Evolutionary conservation across 2,113 vertebrate genomes (phyloP), one percentile per base, ranked within the genome.

Genomic region (Phaethornis superciliosus): DNA sequence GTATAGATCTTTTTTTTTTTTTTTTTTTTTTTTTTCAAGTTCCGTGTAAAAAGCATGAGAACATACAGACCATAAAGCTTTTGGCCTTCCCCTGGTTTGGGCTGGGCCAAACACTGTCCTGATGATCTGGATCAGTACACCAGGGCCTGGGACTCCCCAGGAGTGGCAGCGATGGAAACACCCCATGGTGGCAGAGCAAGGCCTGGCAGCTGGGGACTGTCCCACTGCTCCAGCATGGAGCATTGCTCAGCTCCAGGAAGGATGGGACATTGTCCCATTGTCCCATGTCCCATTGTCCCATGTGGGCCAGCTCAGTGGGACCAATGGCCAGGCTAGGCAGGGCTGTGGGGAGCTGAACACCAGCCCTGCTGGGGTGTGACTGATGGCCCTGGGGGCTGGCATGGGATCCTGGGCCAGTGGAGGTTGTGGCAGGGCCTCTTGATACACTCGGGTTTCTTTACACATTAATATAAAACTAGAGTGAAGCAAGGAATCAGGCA

Each of bases 231-330:
- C 15, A 15, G 8, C 12, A 10, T 1, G 0, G 17, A 32, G 7
- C 19, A 32, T 28, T 0, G 0, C 1, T 1, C 20, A 12, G 1
- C 23, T 68, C 59, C 7, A 4, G 6, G 12, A 9, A 8, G 30
- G 83, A 32, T n/a, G 54, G 59, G 52, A 26, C 44, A 32, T 46
- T 46, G 44, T 16, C 18, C 44, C 44, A 15, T 19, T 46, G 40
- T 30, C 11, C 14, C 8, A 11, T 70, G 21, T 56, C 17, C 3
- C 27, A 9, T 10, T 2, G 14, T 12, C n/a, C 30, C 0, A 0
- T 4, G 28, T 59, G 28, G 37, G 37, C 37, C 23, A 37, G n/a
- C 24, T 60, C 3, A 0, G 17, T 4, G 5, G 14, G 60, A 4
- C 19, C 33, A 8, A 2, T 62, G 54, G 32, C 42, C 7, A 11